Conservation (phyloP, 2,888 invertebrate species). For the Platynereis dumerilii region DNA sequence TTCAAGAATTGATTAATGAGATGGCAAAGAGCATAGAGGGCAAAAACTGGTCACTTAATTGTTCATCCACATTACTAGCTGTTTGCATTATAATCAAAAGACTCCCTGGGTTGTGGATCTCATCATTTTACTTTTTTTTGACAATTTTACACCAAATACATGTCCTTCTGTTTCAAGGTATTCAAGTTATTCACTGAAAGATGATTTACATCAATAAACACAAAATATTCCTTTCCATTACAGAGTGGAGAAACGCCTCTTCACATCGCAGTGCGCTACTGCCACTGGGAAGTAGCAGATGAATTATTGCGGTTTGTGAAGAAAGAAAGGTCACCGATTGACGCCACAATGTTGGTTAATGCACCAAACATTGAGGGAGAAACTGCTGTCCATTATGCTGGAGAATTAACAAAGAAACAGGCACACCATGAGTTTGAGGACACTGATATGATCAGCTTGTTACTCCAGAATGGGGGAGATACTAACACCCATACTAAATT, state of each 20-base stretch:
- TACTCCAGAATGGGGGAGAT: slow-evolving; percentile 91
- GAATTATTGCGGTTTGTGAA: slow-evolving; percentile 73
- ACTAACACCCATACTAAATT: slow-evolving; percentile 79
- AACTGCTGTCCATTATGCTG: slow-evolving; percentile 92
- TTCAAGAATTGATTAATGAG: too few relatives aligned
- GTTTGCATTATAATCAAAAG: too few relatives aligned
- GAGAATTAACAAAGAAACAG: slow-evolving; percentile 84
- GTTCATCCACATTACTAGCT: too few relatives aligned
- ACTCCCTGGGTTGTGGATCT: too few relatives aligned
- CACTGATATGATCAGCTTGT: slow-evolving; percentile 82
- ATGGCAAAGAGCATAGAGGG: too few relatives aligned
- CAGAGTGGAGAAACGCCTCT: slow-evolving; percentile 94
- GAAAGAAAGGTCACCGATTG: slow-evolving; percentile 67
- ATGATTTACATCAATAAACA: too few relatives aligned
- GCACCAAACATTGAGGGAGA: slow-evolving; percentile 76
- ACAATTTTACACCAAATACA: too few relatives aligned
- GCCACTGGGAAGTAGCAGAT: slow-evolving; percentile 80
- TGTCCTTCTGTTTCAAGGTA: too few relatives aligned
- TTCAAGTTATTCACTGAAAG: too few relatives aligned
- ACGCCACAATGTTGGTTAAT: slow-evolving; percentile 82
- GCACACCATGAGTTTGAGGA: slow-evolving; percentile 78
- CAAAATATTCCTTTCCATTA: too few relatives aligned
- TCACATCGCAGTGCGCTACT: slow-evolving; percentile 85
- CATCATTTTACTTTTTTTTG: too few relatives aligned
- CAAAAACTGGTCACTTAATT: too few relatives aligned